phyloP scores from a whole-genome alignment of 2,888 invertebrate species.

The Leistus spinibarbis region DNA sequence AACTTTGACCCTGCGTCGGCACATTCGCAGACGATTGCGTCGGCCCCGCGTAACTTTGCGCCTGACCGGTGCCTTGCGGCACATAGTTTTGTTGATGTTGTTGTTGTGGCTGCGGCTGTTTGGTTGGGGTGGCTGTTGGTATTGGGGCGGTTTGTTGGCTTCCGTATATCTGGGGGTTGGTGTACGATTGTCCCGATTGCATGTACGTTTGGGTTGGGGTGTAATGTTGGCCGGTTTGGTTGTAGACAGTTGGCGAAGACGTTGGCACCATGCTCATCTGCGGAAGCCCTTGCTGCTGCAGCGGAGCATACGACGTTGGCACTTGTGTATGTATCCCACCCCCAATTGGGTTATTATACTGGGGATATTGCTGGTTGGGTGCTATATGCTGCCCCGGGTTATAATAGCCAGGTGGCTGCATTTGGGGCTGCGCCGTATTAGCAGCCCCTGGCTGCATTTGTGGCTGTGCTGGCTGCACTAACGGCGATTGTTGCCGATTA shows the following conservation, averaged over 20 bases:
- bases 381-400: neutral
- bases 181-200: neutral
- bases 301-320: neutral
- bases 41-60: slow-evolving; percentile 18
- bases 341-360: neutral
- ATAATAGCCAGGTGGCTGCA: too few species aligned
- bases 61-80: neutral
- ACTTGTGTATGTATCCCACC: slow-evolving; percentile 1
- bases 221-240: slow-evolving; percentile 10
- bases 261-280: slow-evolving; percentile 10
- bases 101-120: neutral
- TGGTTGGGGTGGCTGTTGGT: neutral
- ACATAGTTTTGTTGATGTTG: neutral
- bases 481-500: too few species aligned
- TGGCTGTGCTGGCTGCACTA: too few species aligned
- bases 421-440: too few species aligned
- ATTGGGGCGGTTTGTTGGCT: neutral
- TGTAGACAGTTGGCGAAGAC: slow-evolving; percentile 14
- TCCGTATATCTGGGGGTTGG: neutral
- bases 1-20: slow-evolving; percentile 35
- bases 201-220: slow-evolving; percentile 1
- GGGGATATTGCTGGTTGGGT: neutral
- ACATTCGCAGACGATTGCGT: slow-evolving; percentile 19
- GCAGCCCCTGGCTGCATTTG: too few species aligned
- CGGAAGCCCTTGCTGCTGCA: slow-evolving; percentile 16